phyloP scores from a whole-genome alignment of 2,797 vertebrate species.

The Mormyrus proboscirostris region DNA sequence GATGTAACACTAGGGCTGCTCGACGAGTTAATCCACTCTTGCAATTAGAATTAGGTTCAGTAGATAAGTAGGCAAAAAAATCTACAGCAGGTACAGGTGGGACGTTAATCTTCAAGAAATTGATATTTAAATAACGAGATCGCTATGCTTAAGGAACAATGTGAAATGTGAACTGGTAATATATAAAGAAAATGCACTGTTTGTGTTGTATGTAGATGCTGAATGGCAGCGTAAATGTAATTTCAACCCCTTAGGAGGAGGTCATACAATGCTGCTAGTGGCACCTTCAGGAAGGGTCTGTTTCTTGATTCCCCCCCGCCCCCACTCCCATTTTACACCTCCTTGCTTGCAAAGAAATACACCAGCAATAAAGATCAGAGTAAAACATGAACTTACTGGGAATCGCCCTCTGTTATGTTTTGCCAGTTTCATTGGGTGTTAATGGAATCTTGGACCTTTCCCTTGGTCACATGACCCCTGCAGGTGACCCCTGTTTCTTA shows the following conservation, averaged over 20 bases:
- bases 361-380: slow-evolving; percentile 40
- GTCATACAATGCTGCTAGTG: not conserved
- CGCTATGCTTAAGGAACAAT: not conserved
- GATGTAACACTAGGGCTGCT: not conserved
- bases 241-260: not conserved
- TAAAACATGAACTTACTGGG: slow-evolving; percentile 48
- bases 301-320: not conserved
- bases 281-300: not conserved
- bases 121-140: not conserved
- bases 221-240: not conserved
- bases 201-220: not conserved
- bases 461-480: slow-evolving; percentile 35
- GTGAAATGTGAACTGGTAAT: not conserved
- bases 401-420: slow-evolving; percentile 50
- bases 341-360: slow-evolving; percentile 21
- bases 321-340: not conserved
- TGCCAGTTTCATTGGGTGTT: slow-evolving; percentile 53
- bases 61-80: not conserved
- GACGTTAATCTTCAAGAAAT: not conserved
- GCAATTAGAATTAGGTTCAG: not conserved
- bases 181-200: not conserved
- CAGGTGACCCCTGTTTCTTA: slow-evolving; percentile 50
- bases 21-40: not conserved
- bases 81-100: not conserved
- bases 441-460: slow-evolving; percentile 48